A percentile compares a stretch with the other conserved stretches of the same genome.
These are phyloP conservation scores for Chromis chromis DNA, from an alignment of 2,797 vertebrate genomes.

Conservation along the genomic window DNA sequence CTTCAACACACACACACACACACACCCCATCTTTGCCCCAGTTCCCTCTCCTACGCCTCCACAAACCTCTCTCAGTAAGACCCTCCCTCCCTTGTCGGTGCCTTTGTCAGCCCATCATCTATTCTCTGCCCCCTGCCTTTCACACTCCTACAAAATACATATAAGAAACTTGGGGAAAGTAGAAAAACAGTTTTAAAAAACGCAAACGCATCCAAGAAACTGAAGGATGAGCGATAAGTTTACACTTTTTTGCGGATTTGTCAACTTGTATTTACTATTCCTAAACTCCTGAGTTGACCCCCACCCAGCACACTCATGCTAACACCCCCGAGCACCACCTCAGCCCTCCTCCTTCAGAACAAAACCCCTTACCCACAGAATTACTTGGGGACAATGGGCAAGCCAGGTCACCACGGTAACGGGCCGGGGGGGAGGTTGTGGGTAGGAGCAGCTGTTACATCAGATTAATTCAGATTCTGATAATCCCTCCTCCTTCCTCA, in stretches of 20 bases:
- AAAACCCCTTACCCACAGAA: constrained; percentile 86
- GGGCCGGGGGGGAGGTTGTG: constrained; percentile 86
- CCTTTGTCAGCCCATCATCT: constrained; percentile 76
- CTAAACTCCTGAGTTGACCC: constrained; percentile 73
- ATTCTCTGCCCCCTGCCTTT: constrained; percentile 62
- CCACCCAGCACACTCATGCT: constrained; percentile 64
- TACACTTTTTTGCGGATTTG: constrained; percentile 31
- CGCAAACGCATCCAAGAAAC: background rate
- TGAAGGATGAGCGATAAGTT: constrained; percentile 14
- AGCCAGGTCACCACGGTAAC: constrained; percentile 93
- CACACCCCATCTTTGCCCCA: constrained; percentile 77
- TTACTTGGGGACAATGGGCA: constrained; percentile 89
- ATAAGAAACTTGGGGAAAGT: constrained; percentile 49
- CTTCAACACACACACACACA: background rate
- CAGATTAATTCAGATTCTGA: constrained; percentile 96
- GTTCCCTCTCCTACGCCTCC: constrained; percentile 73
- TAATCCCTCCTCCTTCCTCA: constrained; percentile 85
- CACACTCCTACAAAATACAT: constrained; percentile 20
- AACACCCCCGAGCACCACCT: constrained; percentile 75
- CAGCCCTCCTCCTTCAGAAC: constrained; percentile 82
- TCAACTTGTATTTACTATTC: constrained; percentile 61
- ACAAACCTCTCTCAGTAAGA: constrained; percentile 58
- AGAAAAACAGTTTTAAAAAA: background rate
- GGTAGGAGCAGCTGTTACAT: constrained; percentile 97
- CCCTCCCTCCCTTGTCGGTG: constrained; percentile 62